Conservation (phyloP, 2,113 vertebrate species). For the Dipodomys spectabilis region DNA sequence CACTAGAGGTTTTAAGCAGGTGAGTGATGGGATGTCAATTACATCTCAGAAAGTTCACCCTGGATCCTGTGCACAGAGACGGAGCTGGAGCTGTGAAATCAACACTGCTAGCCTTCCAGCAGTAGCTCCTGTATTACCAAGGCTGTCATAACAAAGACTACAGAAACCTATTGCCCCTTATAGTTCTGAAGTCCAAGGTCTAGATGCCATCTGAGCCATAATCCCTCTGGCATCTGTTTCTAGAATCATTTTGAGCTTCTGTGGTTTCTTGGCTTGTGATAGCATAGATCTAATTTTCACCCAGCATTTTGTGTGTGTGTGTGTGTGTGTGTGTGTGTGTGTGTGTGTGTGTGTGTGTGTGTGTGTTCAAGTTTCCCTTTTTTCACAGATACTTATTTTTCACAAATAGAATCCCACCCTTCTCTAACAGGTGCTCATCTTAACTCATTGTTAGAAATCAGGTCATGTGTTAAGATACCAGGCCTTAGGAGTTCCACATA, state of each 20-base stretch:
- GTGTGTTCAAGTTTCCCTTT: background rate
- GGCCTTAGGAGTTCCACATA: background rate
- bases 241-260: background rate
- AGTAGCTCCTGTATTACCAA: fast-evolving
- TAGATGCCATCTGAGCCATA: too few species aligned
- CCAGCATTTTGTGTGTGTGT: background rate
- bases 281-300: background rate
- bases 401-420: background rate
- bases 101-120: background rate
- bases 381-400: background rate
- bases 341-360: background rate
- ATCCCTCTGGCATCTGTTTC: background rate
- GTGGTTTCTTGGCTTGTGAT: background rate
- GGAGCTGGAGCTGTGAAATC: background rate
- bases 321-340: too few species aligned
- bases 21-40: background rate
- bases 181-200: background rate
- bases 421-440: background rate
- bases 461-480: background rate
- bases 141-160: background rate
- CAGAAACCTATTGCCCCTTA: background rate
- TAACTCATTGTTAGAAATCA: background rate
- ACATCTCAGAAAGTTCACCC: background rate
- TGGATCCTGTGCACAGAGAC: background rate
- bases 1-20: fast-evolving